Evolutionary conservation across 2,797 vertebrate genomes (phyloP), one percentile per base, ranked within the genome.

Genomic region (Iguana delicatissima): DNA sequence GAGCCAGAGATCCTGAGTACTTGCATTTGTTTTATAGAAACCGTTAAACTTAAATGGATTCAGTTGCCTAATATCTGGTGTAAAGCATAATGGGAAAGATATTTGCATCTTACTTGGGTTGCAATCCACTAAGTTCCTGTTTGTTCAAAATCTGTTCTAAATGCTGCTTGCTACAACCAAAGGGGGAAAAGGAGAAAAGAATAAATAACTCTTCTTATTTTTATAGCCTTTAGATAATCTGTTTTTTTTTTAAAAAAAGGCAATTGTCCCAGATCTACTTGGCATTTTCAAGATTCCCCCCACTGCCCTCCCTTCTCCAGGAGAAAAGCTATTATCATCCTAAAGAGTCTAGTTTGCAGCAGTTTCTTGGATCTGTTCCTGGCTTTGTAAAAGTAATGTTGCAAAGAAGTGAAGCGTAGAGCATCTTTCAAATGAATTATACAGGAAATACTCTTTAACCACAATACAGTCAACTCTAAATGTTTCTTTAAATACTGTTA

Each of bases 71-170:
- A 52, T 46, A 84, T 8, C 4, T 18, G 12, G 83, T 42, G 86
- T 67, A 4, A 35, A 64, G 10, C 12, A 8, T 35, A 5, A 79
- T 76, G 52, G 24, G 24, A 80, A 86, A 85, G 74, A 74, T 38
- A 18, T 38, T 50, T 86, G 29, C 82, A 52, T 42, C 85, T 57
- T 92, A 59, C 59, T 84, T 82, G 0, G 0, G 8, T 81, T 90
- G 22, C 9, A 86, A 67, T 50, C 77, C 89, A 10, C 3, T 69
- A 89, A 67, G 35, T 81, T 59, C 62, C 22, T 64, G 42, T 14
- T 86, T 62, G 88, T 80, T 59, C 32, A 50, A 94, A 93, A 91
- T 85, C 50, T 90, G 10, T n/a, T 91, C 91, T 64, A 91, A 93
- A 92, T 90, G 32, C 0, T 46, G 62, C 57, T 16, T 80, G 3